These are phyloP conservation scores for Scaptomyza reducta DNA, from an alignment of 2,888 invertebrate genomes.

Conservation along the genomic window DNA sequence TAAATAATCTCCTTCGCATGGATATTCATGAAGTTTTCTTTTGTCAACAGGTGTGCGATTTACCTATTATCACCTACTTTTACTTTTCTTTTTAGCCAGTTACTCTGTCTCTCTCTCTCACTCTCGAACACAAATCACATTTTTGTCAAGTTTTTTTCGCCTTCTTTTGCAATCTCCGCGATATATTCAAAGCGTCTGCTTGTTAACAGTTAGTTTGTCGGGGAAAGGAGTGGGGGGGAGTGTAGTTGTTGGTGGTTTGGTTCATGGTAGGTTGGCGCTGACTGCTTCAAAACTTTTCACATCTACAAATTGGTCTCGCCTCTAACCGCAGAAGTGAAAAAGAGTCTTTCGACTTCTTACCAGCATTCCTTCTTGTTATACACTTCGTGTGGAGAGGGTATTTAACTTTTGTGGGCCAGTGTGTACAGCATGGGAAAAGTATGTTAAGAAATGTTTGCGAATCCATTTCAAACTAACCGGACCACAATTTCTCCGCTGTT, in stretches of 20 bases:
- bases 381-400: neutral
- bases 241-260: neutral
- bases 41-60: conserved; percentile 27
- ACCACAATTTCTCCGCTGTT: too few relatives aligned
- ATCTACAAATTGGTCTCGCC: conserved; percentile 79
- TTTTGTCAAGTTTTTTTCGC: conserved; percentile 34
- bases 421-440: too few relatives aligned
- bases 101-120: neutral
- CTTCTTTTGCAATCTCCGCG: conserved; percentile 13
- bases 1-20: neutral
- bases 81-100: conserved; percentile 6
- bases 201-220: conserved; percentile 43
- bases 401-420: neutral
- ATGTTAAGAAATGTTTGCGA: too few relatives aligned
- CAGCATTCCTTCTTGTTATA: conserved; percentile 3
- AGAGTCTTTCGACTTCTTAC: conserved; percentile 46
- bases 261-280: neutral
- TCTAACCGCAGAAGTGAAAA: conserved; percentile 65
- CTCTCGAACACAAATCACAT: conserved; percentile 2
- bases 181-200: conserved; percentile 44
- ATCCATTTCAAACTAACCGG: too few relatives aligned
- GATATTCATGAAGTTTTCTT: neutral
- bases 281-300: conserved; percentile 63
- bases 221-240: neutral
- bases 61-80: conserved; percentile 43